Conservation (phyloP, 2,113 vertebrate species). For the Tamias sibiricus region DNA sequence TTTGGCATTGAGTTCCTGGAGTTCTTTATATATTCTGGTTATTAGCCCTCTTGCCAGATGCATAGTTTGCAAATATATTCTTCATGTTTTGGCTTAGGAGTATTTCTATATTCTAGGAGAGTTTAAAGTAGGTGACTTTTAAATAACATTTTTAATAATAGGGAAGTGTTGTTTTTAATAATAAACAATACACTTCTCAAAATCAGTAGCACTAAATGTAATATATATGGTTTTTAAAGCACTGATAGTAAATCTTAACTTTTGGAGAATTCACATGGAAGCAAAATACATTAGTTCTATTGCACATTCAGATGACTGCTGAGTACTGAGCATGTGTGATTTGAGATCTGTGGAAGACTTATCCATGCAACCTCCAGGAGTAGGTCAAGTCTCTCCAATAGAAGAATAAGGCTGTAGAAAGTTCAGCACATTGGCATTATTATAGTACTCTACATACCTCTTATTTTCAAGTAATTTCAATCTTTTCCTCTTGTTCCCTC, state of each 20-base stretch:
- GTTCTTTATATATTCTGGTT: neutral
- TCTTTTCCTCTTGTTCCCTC: neutral
- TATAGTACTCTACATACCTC: neutral
- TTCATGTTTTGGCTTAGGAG: neutral
- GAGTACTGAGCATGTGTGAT: neutral
- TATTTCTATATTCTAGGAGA: neutral
- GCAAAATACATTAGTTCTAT: neutral
- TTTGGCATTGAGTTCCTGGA: neutral
- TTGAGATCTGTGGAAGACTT: too few relatives aligned
- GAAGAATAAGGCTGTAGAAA: rapidly evolving
- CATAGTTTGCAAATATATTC: neutral
- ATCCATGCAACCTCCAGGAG: too few relatives aligned
- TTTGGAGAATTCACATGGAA: neutral
- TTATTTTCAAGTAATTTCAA: neutral
- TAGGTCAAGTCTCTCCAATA: rapidly evolving
- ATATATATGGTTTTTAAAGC: neutral
- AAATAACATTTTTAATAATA: neutral
- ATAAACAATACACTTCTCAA: neutral
- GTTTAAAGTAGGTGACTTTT: neutral
- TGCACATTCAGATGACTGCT: neutral
- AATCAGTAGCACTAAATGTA: neutral
- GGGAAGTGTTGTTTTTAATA: neutral
- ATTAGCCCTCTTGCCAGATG: too few relatives aligned
- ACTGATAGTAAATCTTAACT: neutral
- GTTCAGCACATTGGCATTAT: rapidly evolving